Percentiles rank a stretch among this genome's conserved stretches.
These are phyloP conservation scores for Sminthurides aquaticus DNA, from an alignment of 2,888 invertebrate species.

Conservation along the genomic window DNA sequence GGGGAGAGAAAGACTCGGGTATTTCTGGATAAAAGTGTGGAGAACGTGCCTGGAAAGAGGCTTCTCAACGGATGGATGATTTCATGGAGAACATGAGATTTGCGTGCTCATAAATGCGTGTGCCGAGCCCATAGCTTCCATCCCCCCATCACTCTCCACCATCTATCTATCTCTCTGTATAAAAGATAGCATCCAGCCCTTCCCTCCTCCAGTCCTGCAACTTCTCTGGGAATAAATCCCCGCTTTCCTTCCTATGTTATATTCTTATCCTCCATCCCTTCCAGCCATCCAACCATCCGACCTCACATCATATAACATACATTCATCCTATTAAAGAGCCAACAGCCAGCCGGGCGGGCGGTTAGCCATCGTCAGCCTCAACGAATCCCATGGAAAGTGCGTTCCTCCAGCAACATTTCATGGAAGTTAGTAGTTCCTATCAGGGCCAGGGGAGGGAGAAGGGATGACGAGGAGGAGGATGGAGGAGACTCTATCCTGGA, in stretches of 20 bases:
- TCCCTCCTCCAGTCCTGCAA: too few relatives aligned
- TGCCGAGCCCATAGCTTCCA: background rate
- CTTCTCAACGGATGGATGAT: background rate
- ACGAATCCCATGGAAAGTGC: background rate
- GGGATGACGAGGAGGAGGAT: background rate
- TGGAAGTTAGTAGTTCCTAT: too few relatives aligned
- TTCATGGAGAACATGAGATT: background rate
- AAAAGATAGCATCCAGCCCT: too few relatives aligned
- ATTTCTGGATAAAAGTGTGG: too few relatives aligned
- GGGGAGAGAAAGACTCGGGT: too few relatives aligned
- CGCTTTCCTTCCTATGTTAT: too few relatives aligned
- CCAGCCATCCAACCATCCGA: background rate
- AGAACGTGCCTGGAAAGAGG: too few relatives aligned
- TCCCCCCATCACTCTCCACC: background rate
- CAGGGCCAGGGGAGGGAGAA: background rate
- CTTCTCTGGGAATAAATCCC: background rate
- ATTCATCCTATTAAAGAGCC: background rate
- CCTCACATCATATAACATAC: background rate
- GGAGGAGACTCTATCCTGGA: background rate
- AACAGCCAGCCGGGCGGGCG: background rate
- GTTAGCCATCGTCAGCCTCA: background rate
- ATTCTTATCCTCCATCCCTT: too few relatives aligned
- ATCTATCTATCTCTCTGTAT: background rate
- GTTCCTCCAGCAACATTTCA: background rate
- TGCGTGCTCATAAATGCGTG: background rate